Percentiles rank a stretch among this genome's conserved stretches.
These are phyloP conservation scores for Lycodopsis pacificus DNA, from an alignment of 2,797 vertebrate genomes.

Conservation along the genomic window DNA sequence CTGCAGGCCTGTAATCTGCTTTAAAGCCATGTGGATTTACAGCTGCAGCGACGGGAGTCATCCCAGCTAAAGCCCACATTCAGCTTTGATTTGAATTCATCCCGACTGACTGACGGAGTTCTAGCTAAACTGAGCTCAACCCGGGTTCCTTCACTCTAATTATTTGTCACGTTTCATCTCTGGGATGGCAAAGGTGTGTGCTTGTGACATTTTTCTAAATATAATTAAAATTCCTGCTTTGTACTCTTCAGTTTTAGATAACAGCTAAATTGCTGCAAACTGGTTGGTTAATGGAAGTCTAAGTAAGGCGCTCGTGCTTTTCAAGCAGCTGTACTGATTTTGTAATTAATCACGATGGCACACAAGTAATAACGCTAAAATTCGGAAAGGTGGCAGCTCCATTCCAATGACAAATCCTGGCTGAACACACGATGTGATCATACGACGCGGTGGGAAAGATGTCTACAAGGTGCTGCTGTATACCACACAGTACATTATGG, in stretches of 20 bases:
- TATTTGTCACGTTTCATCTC: slow-evolving; percentile 16
- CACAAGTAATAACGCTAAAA: slow-evolving; percentile 10
- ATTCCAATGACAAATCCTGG: slow-evolving; percentile 25
- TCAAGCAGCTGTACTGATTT: slow-evolving; percentile 16
- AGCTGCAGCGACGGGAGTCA: slow-evolving; percentile 44
- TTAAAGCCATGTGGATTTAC: slow-evolving; percentile 72
- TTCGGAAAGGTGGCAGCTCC: slow-evolving; percentile 25
- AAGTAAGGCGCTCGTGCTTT: slow-evolving; percentile 4
- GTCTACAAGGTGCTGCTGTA: neutral
- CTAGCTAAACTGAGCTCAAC: slow-evolving; percentile 1
- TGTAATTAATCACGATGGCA: slow-evolving; percentile 35
- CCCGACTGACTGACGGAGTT: slow-evolving; percentile 29
- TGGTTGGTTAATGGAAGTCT: neutral
- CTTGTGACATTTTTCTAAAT: neutral
- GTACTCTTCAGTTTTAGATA: slow-evolving; percentile 19
- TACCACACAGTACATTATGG: neutral
- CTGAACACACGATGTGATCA: slow-evolving; percentile 17
- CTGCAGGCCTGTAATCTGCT: slow-evolving; percentile 71
- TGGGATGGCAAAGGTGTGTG: neutral
- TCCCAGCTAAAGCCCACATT: slow-evolving; percentile 53
- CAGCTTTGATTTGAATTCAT: slow-evolving; percentile 59
- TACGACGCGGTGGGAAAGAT: neutral
- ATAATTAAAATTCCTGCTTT: slow-evolving; percentile 23
- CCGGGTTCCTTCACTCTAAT: neutral
- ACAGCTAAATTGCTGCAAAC: slow-evolving; percentile 1